Percentiles rank a stretch among this genome's conserved stretches.
Conservation (phyloP, 2,888 invertebrate genomes). For the Callinectes sapidus region DNA sequence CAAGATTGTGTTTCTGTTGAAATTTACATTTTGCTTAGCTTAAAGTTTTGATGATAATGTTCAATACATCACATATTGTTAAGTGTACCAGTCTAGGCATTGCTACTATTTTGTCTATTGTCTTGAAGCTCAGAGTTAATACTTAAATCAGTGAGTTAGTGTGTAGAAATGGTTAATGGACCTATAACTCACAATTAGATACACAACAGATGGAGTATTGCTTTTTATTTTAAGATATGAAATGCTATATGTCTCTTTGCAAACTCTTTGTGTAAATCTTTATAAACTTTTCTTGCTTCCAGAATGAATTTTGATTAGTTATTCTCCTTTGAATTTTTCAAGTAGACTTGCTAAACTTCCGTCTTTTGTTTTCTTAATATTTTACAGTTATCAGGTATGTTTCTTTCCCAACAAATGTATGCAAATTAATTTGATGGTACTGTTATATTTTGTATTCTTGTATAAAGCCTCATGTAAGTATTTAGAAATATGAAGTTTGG, state of each 20-base stretch:
- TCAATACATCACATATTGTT: not conserved
- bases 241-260: not conserved
- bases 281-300: not conserved
- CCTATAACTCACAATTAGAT: not conserved
- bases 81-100: not conserved
- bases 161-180: not conserved
- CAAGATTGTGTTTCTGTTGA: not conserved
- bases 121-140: not conserved
- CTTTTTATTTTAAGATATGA: not conserved
- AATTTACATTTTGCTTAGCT: not conserved
- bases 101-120: not conserved
- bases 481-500: not conserved
- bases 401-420: not conserved
- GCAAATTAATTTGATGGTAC: not conserved
- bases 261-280: not conserved
- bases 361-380: not conserved
- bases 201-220: not conserved
- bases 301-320: not conserved
- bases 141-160: not conserved
- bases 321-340: no score
- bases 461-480: not conserved
- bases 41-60: not conserved
- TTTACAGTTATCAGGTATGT: not conserved
- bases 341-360: no score
- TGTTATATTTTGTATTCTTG: not conserved